These are phyloP conservation scores for Gastrophryne carolinensis DNA, from an alignment of 2,797 vertebrate genomes.

Conservation along the genomic window DNA sequence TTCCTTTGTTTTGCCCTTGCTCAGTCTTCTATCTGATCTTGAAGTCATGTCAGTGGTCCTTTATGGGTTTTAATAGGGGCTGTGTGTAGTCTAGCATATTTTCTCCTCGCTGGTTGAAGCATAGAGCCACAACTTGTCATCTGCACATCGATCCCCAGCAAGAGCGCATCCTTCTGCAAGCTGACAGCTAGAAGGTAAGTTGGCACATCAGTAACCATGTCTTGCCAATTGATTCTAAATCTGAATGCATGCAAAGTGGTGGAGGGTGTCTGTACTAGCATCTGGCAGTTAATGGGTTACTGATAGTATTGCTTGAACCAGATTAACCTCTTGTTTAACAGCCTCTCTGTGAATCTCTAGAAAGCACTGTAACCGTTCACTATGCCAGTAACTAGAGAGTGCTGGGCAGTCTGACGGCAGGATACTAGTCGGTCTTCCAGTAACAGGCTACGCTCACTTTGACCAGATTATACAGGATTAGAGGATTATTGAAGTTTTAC, in stretches of 20 bases:
- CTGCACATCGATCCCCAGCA: neutral
- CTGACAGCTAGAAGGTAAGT: slow-evolving; percentile 34
- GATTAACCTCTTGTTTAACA: neutral
- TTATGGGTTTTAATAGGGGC: neutral
- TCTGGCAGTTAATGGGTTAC: no score
- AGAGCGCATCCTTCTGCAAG: neutral
- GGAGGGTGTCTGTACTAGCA: no score
- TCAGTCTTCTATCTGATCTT: slow-evolving; percentile 1
- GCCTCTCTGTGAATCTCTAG: neutral
- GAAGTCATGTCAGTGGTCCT: neutral
- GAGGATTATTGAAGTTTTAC: neutral
- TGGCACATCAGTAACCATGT: neutral
- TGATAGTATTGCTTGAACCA: no score
- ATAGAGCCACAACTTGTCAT: neutral
- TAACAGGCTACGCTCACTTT: slow-evolving; percentile 1
- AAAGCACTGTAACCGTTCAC: neutral
- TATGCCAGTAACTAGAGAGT: neutral
- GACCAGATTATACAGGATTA: slow-evolving; percentile 9
- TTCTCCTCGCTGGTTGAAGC: neutral
- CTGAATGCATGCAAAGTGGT: no score
- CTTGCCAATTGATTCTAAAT: no score
- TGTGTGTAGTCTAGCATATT: neutral
- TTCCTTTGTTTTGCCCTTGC: slow-evolving; percentile 33
- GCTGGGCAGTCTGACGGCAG: neutral
- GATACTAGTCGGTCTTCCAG: neutral